phyloP scores from a whole-genome alignment of 2,797 vertebrate genomes.

The Florisuga fusca region DNA sequence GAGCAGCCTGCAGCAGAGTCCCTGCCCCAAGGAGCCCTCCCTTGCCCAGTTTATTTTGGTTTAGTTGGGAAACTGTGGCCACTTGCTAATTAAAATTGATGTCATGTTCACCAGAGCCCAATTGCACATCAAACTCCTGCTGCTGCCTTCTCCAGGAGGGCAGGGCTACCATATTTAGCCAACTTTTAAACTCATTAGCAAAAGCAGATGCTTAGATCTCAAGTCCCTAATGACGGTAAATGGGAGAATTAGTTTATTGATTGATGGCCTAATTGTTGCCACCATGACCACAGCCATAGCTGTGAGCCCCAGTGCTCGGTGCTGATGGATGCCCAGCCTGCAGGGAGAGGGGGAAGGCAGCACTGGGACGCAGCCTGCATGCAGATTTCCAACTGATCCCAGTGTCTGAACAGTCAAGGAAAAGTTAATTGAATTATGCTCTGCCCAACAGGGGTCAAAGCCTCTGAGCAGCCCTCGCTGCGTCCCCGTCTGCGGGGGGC shows the following conservation, averaged over 20 bases:
- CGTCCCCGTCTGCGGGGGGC: not conserved
- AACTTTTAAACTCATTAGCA: constrained; percentile 65
- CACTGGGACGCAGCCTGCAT: not conserved
- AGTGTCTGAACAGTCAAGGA: not conserved
- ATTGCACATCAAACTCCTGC: constrained; percentile 19
- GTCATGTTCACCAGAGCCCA: not conserved
- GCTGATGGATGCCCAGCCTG: not conserved
- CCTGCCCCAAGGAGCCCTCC: not conserved
- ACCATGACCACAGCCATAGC: constrained; percentile 15
- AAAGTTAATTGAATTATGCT: constrained; percentile 53
- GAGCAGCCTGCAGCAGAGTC: not conserved
- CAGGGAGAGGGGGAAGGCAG: not conserved
- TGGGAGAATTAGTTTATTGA: constrained; percentile 69
- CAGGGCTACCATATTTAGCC: constrained; percentile 46
- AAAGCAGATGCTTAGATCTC: constrained; percentile 40
- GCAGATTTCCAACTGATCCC: not conserved
- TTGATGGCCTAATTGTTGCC: constrained; percentile 64
- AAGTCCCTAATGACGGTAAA: constrained; percentile 67
- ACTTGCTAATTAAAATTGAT: constrained; percentile 50
- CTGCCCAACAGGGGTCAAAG: not conserved
- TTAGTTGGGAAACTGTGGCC: not conserved
- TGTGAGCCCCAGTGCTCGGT: not conserved
- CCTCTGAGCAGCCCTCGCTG: not conserved
- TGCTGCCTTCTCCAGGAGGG: constrained; percentile 14
- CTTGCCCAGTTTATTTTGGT: not conserved